Conservation (phyloP, 2,797 vertebrate genomes). For the Arnoldichthys spilopterus region DNA sequence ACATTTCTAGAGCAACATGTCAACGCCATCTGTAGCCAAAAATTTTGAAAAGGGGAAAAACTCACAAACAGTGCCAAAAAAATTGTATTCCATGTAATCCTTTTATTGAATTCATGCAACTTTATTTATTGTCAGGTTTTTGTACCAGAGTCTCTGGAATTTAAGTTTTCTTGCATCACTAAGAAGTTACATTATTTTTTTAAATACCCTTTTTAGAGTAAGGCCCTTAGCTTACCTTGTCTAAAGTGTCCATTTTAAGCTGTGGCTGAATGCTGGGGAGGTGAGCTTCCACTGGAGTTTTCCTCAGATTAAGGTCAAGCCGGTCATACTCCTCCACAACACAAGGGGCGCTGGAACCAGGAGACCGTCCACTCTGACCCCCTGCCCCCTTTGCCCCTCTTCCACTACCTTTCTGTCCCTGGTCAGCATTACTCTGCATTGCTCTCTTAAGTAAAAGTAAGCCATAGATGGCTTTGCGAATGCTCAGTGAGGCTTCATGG, state of each 20-base stretch:
- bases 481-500: constrained; percentile 76
- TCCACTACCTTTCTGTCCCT: constrained; percentile 47
- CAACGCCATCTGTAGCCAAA: too few species aligned
- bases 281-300: constrained; percentile 71
- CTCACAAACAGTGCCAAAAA: too few species aligned
- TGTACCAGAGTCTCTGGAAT: too few species aligned
- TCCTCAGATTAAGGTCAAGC: constrained; percentile 80
- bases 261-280: constrained; percentile 58
- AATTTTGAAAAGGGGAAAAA: too few species aligned
- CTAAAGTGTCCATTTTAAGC: constrained; percentile 73
- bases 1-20: too few species aligned
- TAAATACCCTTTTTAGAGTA: too few species aligned
- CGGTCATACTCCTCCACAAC: constrained; percentile 87
- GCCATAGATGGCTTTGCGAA: constrained; percentile 87
- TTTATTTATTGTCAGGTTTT: too few species aligned
- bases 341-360: background rate
- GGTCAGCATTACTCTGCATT: background rate
- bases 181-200: too few species aligned
- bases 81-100: too few species aligned
- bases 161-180: too few species aligned
- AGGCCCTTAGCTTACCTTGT: constrained; percentile 75
- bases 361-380: constrained; percentile 54
- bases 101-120: too few species aligned
- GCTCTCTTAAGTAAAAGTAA: constrained; percentile 73
- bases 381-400: constrained; percentile 53